Evolutionary conservation across 2,888 invertebrate genomes (phyloP).

Genomic region (Pogonocherus hispidulus): DNA sequence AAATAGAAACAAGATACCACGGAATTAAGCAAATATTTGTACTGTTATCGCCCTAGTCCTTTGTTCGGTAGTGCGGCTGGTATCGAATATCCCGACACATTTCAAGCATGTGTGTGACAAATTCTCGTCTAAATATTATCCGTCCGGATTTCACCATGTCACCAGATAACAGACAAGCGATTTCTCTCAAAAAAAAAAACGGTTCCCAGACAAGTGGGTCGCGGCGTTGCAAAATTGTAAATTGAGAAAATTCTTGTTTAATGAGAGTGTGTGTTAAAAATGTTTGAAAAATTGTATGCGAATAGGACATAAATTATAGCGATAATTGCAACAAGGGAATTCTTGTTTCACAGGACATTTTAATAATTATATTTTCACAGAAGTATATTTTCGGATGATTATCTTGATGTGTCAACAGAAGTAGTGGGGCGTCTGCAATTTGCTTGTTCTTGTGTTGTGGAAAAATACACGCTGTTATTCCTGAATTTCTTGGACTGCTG

Average conservation of each 20-base stretch:
- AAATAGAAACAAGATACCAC: conserved; percentile 1
- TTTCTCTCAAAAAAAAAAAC: conserved; percentile 20
- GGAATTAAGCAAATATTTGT: conserved; percentile 6
- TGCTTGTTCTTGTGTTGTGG: too few relatives aligned
- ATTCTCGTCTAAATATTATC: conserved; percentile 17
- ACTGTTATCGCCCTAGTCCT: conserved; percentile 9
- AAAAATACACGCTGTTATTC: too few relatives aligned
- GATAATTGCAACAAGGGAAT: too few relatives aligned
- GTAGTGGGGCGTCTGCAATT: too few relatives aligned
- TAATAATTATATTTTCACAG: too few relatives aligned
- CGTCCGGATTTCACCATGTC: conserved; percentile 14
- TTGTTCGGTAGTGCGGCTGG: neutral
- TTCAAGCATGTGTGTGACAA: conserved; percentile 29
- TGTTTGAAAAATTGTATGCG: too few relatives aligned
- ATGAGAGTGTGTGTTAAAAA: too few relatives aligned
- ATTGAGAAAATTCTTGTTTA: conserved; percentile 7
- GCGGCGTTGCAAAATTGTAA: conserved; percentile 21
- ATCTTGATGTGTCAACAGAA: too few relatives aligned
- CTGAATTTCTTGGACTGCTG: too few relatives aligned
- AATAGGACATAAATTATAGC: too few relatives aligned
- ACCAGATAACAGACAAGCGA: conserved; percentile 8
- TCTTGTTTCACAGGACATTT: too few relatives aligned
- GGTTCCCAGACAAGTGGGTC: conserved; percentile 29
- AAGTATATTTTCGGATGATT: too few relatives aligned
- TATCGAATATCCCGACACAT: conserved; percentile 21